Base-by-base conservation (phyloP, 2,888 invertebrate genomes). In the Aromia moschata region DNA sequence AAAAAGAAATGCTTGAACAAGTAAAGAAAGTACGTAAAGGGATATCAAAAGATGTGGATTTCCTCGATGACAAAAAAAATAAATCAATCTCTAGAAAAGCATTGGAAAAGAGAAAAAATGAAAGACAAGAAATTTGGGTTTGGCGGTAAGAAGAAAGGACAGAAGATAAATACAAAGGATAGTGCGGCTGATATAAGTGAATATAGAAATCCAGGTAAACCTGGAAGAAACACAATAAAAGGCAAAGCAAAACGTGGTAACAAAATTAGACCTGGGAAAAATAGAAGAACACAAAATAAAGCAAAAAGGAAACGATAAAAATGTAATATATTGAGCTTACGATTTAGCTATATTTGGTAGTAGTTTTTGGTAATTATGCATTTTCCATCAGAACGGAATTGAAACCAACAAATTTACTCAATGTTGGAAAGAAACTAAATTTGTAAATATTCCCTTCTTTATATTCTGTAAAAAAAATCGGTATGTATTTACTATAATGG, bases 71-170 rank as follows among this genome's bases (percentile, higher is more conserved):
- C 2, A 79, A 76, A 57, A 74, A 74, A 41, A 64, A 31, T 33
- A 70, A 70, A 60, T 56, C 58, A 12, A 66, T 70, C 9, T 73
- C 73, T n/a, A 74, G 72, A 53, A 79, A 76, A 58, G 64, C 70
- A 1, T 72, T 80, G 0, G 83, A 82, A 5, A 88, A 85, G 77
- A 83, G 90, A 64, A 85, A n/a, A 87, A 63, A 83, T 84, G 73
- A 94, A 93, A 76, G 90, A 96, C 76, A 85, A 89, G 56, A 96
- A 93, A 78, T 98, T 91, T 81, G 98, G 98, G 0, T 96, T 92
- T 81, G 98, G 98, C 25, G 98, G 98, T 0, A 95, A 94, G 78
- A 98, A 98, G 83, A 91, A 91, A 74, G 92, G 96, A 0, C 84
- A 86, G 0, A 98, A 98, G 79, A 82, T 86, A 41, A 98, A 98